phyloP scores from a whole-genome alignment of 1,140 invertebrate genomes.

The Conus ventricosus region DNA sequence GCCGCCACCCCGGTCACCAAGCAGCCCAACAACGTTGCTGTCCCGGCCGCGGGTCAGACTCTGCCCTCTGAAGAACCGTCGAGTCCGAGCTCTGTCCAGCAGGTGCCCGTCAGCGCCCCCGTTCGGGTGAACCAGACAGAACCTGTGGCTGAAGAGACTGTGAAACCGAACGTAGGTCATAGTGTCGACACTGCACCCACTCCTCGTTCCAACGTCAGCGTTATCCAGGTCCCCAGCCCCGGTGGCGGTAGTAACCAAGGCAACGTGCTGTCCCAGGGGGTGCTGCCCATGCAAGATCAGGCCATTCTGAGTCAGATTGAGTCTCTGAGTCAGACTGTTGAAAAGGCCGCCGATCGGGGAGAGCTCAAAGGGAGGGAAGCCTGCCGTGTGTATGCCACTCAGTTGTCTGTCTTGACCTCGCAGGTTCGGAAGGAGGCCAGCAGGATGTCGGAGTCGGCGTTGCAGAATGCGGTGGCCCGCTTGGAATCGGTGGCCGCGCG shows the following conservation, averaged over 20 bases:
- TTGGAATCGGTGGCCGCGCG: slow-evolving; percentile 8
- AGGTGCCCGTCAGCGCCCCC: not conserved
- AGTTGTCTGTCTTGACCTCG: slow-evolving; percentile 23
- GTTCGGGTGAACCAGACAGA: not conserved
- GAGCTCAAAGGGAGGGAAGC: slow-evolving; percentile 5
- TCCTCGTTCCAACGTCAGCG: not conserved
- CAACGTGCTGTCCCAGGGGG: not conserved
- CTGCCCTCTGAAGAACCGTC: not conserved
- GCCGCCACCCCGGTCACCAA: slow-evolving; percentile 16
- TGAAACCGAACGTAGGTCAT: not conserved
- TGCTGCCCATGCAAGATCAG: not conserved
- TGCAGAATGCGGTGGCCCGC: slow-evolving; percentile 12
- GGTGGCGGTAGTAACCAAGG: not conserved
- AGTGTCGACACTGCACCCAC: not conserved
- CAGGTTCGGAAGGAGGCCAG: slow-evolving; percentile 6
- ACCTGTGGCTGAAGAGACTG: not conserved
- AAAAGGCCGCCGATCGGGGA: not conserved
- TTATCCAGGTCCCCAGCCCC: not conserved
- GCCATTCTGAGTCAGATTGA: slow-evolving; percentile 14
- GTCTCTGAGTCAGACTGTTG: not conserved
- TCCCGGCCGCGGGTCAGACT: no score
- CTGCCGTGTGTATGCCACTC: not conserved
- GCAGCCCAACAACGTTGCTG: not conserved
- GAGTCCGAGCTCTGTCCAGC: not conserved
- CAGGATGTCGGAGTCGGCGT: not conserved